Evolutionary conservation across 2,113 vertebrate species (phyloP), one percentile per base, ranked within the genome.

Genomic region (Acrocephalus kingi): DNA sequence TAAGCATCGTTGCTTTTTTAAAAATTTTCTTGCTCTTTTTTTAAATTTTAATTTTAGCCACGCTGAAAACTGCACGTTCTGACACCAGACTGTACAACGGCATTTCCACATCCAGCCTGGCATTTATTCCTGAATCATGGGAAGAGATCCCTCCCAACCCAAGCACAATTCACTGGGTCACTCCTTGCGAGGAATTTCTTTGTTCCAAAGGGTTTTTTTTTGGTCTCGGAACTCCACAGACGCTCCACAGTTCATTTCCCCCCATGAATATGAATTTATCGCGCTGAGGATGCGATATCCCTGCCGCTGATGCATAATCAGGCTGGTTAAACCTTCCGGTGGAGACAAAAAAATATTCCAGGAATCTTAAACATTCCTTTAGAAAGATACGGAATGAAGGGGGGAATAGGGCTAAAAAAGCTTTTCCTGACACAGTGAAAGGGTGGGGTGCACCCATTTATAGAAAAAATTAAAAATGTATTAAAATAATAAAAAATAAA

Each of bases 301-400:
- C 59, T 87, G 94, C 62, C 59, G 33, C 71, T 7, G 27, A n/a
- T 2, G 71, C 74, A 71, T 86, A 69, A 93, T 94, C 90, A 48
- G 62, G 45, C 13, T 71, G 89, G 61, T 81, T 81, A 90, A 93
- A 95, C 61, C 71, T 84, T 94, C 95, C 41, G 92, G 56, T 80
- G 95, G 88, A 93, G 77, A 80, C 52, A 67, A 96, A 43, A 97
- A 43, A 97, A 74, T 86, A 98, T 97, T 95, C 94, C 96, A 96
- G 89, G 97, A 96, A 97, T 97, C 84, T 82, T 43, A 96, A 96
- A 87, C 86, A 93, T 91, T 83, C 86, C 24, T 30, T 37, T 37
- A 58, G 87, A 66, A 93, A 87, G 89, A 89, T 33, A 46, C 9
- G 37, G 37, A 39, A 39, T 39, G 37, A 39, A 39, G 11, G 37